Conservation (phyloP, 2,113 vertebrate genomes). For the Suricata suricatta region DNA sequence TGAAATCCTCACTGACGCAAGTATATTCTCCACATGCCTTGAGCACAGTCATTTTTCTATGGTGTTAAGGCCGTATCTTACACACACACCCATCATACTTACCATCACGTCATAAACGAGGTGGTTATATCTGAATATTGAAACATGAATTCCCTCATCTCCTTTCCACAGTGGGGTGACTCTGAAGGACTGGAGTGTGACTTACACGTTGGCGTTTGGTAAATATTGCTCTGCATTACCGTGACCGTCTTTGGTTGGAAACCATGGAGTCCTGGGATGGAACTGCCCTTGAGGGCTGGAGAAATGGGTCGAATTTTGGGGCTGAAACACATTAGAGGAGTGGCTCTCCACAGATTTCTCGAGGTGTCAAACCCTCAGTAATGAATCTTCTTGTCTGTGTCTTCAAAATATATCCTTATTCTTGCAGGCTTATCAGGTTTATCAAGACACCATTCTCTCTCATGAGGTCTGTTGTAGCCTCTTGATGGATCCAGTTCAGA, state of each 20-base stretch:
- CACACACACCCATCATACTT: background rate
- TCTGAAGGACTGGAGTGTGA: too few species aligned
- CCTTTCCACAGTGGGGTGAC: background rate
- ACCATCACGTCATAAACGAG: background rate
- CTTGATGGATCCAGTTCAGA: background rate
- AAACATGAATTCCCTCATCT: background rate
- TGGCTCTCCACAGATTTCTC: background rate
- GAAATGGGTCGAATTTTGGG: background rate
- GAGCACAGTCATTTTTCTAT: background rate
- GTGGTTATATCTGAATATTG: background rate
- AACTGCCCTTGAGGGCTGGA: accelerated
- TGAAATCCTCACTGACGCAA: background rate
- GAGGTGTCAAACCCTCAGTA: background rate
- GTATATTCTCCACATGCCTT: background rate
- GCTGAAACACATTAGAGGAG: background rate
- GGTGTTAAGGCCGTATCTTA: background rate
- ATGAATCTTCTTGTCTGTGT: background rate
- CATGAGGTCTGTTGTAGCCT: accelerated
- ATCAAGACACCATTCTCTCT: background rate
- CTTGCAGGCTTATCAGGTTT: background rate
- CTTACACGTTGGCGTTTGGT: background rate
- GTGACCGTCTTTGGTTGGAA: background rate
- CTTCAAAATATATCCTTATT: background rate
- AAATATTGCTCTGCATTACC: accelerated
- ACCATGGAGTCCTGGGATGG: background rate